Percentiles rank a stretch among this genome's conserved stretches.
Evolutionary conservation across 2,113 vertebrate genomes (phyloP).

Genomic region (Callipepla californica): DNA sequence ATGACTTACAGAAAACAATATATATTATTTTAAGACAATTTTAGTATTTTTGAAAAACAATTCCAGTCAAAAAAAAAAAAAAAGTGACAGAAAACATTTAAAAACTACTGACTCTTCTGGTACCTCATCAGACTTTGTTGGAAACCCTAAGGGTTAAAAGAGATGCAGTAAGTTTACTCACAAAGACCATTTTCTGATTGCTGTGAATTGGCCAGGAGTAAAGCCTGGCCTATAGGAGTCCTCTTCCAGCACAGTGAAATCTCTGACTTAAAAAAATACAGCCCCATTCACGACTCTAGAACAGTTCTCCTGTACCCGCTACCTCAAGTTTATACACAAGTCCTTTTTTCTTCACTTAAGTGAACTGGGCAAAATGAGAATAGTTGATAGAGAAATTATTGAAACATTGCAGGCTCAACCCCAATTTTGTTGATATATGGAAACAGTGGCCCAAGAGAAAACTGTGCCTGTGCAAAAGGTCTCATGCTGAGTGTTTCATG

Average conservation of each 20-base stretch:
- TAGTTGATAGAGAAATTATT: not conserved
- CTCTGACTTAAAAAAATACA: not conserved
- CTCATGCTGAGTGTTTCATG: not conserved
- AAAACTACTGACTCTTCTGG: not conserved
- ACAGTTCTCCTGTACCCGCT: not conserved
- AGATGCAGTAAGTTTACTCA: not conserved
- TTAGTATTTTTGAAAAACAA: not conserved
- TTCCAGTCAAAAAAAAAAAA: not conserved
- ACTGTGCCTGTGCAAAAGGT: not conserved
- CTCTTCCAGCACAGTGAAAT: not conserved
- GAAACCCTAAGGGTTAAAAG: not conserved
- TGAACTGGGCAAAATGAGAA: not conserved
- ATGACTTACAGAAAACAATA: not conserved
- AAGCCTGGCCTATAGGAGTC: not conserved
- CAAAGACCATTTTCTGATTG: not conserved
- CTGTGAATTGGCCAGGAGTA: not conserved
- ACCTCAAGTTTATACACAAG: not conserved
- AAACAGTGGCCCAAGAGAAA: not conserved
- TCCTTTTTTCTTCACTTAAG: not conserved
- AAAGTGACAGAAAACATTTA: not conserved
- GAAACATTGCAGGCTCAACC: not conserved
- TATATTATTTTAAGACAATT: not conserved
- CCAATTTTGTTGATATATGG: not conserved
- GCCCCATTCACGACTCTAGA: not conserved
- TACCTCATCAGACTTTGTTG: not conserved